Evolutionary conservation across 2,797 vertebrate genomes (phyloP).

Genomic region (Chanos chanos): DNA sequence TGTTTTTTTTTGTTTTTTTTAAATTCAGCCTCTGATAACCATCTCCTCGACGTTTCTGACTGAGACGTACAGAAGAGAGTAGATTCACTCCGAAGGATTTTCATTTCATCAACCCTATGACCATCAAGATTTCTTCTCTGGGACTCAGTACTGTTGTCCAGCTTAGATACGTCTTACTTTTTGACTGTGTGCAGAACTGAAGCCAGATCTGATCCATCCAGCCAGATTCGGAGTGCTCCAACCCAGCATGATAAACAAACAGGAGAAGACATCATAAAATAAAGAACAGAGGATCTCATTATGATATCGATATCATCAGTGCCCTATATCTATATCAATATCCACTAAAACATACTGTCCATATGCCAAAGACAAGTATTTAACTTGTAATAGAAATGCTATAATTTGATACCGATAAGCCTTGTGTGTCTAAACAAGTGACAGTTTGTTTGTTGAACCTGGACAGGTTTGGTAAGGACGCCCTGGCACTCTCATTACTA

Average conservation of each 20-base stretch:
- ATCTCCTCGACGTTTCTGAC: background rate
- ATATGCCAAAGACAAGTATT: no score
- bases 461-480: constrained; percentile 27
- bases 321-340: no score
- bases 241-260: constrained; percentile 1
- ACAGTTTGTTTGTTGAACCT: constrained; percentile 2
- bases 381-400: constrained; percentile 14
- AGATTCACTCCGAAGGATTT: constrained; percentile 4
- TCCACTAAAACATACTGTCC: no score
- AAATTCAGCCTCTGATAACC: background rate
- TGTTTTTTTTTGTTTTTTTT: no score
- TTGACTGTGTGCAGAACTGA: background rate
- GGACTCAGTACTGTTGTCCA: background rate
- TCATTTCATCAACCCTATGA: constrained; percentile 7
- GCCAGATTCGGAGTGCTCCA: background rate
- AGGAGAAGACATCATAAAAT: no score
- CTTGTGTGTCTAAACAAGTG: constrained; percentile 16
- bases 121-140: constrained; percentile 3
- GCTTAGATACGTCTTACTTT: constrained; percentile 7
- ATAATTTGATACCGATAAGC: constrained; percentile 20
- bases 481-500: constrained; percentile 15
- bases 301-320: no score
- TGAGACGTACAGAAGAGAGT: background rate
- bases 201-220: background rate
- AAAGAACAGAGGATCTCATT: no score